These are phyloP conservation scores for Cyprinella venusta DNA, from an alignment of 2,797 vertebrate genomes.

Conservation along the genomic window DNA sequence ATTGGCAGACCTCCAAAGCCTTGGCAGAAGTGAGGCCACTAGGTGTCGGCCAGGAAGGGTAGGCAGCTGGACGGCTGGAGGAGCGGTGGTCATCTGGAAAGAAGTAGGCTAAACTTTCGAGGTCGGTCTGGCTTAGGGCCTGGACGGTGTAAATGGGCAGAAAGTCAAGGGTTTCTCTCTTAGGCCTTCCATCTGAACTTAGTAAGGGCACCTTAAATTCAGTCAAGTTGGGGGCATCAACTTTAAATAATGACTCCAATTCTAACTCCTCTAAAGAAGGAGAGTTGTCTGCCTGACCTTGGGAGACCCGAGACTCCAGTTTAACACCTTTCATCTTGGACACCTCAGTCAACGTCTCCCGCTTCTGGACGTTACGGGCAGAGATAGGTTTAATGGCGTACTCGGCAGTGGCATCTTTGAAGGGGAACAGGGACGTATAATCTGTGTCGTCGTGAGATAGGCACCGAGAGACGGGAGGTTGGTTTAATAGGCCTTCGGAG, in stretches of 20 bases:
- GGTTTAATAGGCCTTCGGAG: constrained; percentile 52
- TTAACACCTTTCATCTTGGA: not conserved
- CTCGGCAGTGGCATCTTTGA: constrained; percentile 78
- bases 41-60: constrained; percentile 76
- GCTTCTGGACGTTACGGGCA: constrained; percentile 58
- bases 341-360: not conserved
- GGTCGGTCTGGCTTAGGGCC: constrained; percentile 67
- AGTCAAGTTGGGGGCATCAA: not conserved
- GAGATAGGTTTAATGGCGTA: constrained; percentile 68
- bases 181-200: constrained; percentile 51
- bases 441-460: constrained; percentile 73
- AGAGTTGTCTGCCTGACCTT: not conserved
- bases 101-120: constrained; percentile 79
- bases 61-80: constrained; percentile 58
- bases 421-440: constrained; percentile 78
- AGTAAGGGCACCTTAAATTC: constrained; percentile 6
- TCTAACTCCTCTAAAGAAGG: constrained; percentile 33
- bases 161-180: constrained; percentile 68
- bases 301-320: not conserved
- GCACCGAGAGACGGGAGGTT: constrained; percentile 66
- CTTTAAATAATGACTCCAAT: constrained; percentile 28
- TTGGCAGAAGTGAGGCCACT: constrained; percentile 71
- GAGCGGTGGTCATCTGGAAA: constrained; percentile 81
- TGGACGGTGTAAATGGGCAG: constrained; percentile 65
- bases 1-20: constrained; percentile 73